phyloP scores from a whole-genome alignment of 2,797 vertebrate species.

The Sebastes steindachneri region DNA sequence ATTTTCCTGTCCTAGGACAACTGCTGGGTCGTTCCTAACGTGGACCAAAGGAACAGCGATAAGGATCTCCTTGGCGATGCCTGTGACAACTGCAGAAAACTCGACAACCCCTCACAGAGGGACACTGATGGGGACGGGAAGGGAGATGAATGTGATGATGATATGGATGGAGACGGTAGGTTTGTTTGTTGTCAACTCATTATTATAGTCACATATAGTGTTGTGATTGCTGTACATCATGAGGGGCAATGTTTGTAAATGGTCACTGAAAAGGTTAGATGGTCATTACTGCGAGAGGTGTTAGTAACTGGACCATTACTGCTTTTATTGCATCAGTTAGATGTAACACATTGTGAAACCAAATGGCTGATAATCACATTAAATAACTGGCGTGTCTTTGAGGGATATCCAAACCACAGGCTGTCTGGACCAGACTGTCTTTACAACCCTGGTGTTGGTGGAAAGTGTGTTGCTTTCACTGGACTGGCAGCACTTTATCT shows the following conservation, averaged over 20 bases:
- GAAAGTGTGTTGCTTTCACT: conserved; percentile 33
- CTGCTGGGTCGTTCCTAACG: conserved; percentile 91
- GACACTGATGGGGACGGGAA: conserved; percentile 93
- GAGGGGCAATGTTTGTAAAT: not conserved
- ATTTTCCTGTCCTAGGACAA: conserved; percentile 88
- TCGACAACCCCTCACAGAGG: conserved; percentile 91
- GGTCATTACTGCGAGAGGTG: not conserved
- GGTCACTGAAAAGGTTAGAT: not conserved
- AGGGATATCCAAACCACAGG: conserved; percentile 29
- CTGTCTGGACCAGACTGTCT: conserved; percentile 9
- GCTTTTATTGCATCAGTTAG: conserved; percentile 46
- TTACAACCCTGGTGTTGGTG: conserved; percentile 5
- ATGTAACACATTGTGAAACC: conserved; percentile 35
- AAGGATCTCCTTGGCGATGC: conserved; percentile 93
- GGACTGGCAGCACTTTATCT: conserved; percentile 36
- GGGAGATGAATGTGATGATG: conserved; percentile 95
- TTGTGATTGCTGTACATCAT: not conserved
- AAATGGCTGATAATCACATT: conserved; percentile 37
- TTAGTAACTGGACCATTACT: conserved; percentile 6
- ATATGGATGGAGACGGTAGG: conserved; percentile 96
- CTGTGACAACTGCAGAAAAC: conserved; percentile 91
- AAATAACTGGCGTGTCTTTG: not conserved
- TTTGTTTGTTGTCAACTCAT: not conserved
- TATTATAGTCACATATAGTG: not conserved
- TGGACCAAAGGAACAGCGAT: conserved; percentile 93